Evolutionary conservation across 2,113 vertebrate genomes (phyloP).

Genomic region (Channa maculata): DNA sequence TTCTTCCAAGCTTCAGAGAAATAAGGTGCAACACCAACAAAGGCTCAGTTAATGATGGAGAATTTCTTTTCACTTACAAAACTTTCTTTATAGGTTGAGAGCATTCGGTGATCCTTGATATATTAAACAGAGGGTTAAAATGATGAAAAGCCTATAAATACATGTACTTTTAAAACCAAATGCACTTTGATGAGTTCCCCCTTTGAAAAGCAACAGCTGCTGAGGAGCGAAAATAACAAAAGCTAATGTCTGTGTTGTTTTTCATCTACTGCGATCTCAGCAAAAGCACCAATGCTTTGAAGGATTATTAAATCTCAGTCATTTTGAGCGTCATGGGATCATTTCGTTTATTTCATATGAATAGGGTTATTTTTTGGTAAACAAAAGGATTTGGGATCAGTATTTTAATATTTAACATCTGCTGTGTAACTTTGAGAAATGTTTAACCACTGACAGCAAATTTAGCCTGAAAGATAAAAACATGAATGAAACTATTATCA

Average conservation of each 20-base stretch:
- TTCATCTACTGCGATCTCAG: slow-evolving; percentile 13
- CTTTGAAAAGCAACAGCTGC: slow-evolving; percentile 24
- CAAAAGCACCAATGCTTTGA: slow-evolving; percentile 8
- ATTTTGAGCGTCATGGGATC: slow-evolving; percentile 20
- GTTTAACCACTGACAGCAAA: neutral
- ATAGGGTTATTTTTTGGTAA: no score
- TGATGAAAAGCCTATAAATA: slow-evolving; percentile 1
- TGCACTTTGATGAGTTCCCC: slow-evolving; percentile 29
- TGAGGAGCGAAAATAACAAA: slow-evolving; percentile 9
- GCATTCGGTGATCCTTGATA: neutral
- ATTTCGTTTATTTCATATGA: neutral
- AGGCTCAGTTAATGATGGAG: neutral
- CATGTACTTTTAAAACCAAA: neutral
- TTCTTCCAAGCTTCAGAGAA: no score
- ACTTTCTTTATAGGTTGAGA: neutral
- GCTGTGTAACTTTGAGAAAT: slow-evolving; percentile 3
- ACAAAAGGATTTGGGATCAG: no score
- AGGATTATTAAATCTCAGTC: slow-evolving; percentile 39
- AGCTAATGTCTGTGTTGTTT: slow-evolving; percentile 8
- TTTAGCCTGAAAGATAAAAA: slow-evolving; percentile 11
- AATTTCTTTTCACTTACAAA: neutral
- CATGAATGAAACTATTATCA: neutral
- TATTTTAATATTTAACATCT: slow-evolving; percentile 21
- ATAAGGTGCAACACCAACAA: neutral
- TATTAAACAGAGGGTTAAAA: neutral